Evolutionary conservation across 2,113 vertebrate species (phyloP).

Genomic region (Cervus canadensis): DNA sequence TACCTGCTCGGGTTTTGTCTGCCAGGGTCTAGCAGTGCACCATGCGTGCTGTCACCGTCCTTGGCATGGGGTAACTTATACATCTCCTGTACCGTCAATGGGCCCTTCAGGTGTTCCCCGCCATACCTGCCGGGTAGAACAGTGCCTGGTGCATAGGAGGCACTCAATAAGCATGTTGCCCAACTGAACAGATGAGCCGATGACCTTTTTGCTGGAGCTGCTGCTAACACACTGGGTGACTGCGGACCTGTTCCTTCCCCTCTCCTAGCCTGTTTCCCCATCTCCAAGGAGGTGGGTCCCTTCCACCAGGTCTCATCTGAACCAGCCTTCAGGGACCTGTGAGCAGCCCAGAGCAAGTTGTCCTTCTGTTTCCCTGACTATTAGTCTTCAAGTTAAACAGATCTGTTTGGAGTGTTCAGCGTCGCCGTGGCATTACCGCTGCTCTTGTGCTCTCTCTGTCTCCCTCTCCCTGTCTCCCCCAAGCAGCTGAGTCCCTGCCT

Average conservation of each 20-base stretch:
- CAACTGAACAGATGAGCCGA: not conserved
- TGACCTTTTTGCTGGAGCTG: not conserved
- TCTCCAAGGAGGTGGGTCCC: not conserved
- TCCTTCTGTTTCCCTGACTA: not conserved
- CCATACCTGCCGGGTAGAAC: not conserved
- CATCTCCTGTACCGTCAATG: accelerated
- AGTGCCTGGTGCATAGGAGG: not conserved
- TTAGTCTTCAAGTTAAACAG: not conserved
- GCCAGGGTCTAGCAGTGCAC: accelerated
- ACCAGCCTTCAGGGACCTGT: not conserved
- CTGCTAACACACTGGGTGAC: not conserved
- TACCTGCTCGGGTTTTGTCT: not conserved
- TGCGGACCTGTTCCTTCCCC: not conserved
- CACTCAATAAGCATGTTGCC: not conserved
- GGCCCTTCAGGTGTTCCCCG: not conserved
- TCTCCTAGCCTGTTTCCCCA: not conserved
- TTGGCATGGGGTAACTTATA: too few species aligned
- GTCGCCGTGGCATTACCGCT: not conserved
- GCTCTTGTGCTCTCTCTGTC: not conserved
- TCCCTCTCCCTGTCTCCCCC: not conserved
- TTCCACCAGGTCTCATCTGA: not conserved
- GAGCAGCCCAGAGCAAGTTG: not conserved
- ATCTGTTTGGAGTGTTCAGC: not conserved
- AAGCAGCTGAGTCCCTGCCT: not conserved
- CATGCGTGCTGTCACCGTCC: too few species aligned